Conservation (phyloP, 2,888 invertebrate species). For the Mythimna loreyi region DNA sequence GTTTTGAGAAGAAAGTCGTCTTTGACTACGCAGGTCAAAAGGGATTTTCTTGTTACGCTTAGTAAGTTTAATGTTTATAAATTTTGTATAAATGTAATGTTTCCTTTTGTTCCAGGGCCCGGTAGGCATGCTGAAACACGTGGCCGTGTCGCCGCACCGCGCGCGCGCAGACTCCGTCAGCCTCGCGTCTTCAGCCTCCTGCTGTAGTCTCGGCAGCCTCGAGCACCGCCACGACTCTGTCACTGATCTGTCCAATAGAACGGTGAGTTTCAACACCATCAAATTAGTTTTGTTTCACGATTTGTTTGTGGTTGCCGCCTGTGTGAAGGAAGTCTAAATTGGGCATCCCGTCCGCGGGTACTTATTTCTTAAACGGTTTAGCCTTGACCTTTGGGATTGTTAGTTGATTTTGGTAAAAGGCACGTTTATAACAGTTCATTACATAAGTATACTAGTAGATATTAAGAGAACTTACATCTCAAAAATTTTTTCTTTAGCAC, state of each 20-base stretch:
- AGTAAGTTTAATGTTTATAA: too few species aligned
- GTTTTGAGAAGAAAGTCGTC: background rate
- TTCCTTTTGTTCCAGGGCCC: constrained; percentile 63
- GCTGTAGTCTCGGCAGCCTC: constrained; percentile 93
- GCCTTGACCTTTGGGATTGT: background rate
- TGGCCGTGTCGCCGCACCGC: constrained; percentile 96
- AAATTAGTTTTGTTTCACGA: background rate
- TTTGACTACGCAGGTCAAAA: too few species aligned
- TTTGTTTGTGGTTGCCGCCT: background rate
- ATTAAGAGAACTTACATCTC: background rate
- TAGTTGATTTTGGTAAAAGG: background rate
- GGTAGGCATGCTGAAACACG: constrained; percentile 96
- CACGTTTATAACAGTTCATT: background rate
- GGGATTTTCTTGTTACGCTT: too few species aligned
- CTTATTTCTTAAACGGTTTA: background rate
- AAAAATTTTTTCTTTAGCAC: background rate
- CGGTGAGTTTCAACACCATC: constrained; percentile 75
- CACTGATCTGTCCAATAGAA: constrained; percentile 84
- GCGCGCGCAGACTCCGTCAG: constrained; percentile 96
- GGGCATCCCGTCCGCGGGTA: background rate
- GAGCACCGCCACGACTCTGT: constrained; percentile 91
- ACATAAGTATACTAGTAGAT: background rate
- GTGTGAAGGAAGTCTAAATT: background rate
- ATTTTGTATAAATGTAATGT: background rate
- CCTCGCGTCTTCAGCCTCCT: constrained; percentile 94